A percentile compares a stretch with the other conserved stretches of the same genome.
phyloP scores from a whole-genome alignment of 1,140 invertebrate genomes.

The Gyrodactylus bullatarudis region DNA sequence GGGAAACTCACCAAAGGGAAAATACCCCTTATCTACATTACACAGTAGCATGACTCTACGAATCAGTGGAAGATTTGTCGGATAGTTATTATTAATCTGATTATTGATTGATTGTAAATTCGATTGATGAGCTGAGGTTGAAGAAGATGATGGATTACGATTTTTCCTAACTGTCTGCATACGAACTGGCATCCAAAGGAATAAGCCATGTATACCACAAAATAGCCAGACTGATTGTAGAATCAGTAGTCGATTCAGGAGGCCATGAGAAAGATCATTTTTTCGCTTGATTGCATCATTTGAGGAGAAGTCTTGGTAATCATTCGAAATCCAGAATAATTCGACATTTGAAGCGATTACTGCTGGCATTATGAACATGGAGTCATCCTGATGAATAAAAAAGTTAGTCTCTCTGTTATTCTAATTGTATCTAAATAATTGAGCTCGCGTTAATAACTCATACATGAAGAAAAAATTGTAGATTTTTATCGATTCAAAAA shows the following conservation, averaged over 20 bases:
- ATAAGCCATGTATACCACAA: neutral
- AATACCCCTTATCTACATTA: neutral
- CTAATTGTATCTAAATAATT: too few species aligned
- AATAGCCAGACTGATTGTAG: neutral
- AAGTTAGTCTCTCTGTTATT: too few species aligned
- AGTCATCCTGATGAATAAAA: neutral
- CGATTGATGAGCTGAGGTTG: neutral
- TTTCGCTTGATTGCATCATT: neutral
- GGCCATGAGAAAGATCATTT: neutral
- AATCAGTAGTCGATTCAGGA: neutral
- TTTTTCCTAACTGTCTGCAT: neutral
- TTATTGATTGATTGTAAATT: neutral
- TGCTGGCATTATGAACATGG: neutral
- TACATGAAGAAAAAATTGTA: too few species aligned
- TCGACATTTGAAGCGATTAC: neutral
- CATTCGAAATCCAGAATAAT: neutral
- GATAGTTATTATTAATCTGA: neutral
- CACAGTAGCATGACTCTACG: neutral
- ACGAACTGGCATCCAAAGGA: neutral
- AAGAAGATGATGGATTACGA: neutral
- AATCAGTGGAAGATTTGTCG: too few species aligned
- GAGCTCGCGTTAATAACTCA: too few species aligned
- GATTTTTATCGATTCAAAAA: too few species aligned
- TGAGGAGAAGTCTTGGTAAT: neutral
- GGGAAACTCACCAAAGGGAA: neutral